A percentile compares a stretch with the other conserved stretches of the same genome.
phyloP scores from a whole-genome alignment of 2,797 vertebrate genomes.

The Hafferia zeledoni region DNA sequence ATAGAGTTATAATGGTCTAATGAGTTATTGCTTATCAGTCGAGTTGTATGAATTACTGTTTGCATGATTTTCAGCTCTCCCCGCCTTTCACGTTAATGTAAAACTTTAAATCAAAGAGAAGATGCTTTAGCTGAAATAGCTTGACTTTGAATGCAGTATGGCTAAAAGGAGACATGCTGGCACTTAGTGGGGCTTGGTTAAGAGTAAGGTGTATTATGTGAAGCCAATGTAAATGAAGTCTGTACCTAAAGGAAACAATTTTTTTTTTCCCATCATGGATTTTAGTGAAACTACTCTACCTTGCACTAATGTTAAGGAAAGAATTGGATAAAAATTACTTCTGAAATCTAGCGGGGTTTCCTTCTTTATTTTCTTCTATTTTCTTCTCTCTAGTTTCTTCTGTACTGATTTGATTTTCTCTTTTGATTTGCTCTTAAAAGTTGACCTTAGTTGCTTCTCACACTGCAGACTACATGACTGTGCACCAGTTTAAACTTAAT shows the following conservation, averaged over 20 bases:
- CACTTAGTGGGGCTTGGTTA: accelerated
- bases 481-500: neutral
- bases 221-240: neutral
- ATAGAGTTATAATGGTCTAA: slow-evolving; percentile 5
- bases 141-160: neutral
- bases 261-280: neutral
- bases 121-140: neutral
- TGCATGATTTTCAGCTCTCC: neutral
- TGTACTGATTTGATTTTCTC: neutral
- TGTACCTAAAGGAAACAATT: neutral
- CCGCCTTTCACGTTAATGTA: neutral
- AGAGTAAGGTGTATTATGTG: neutral
- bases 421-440: neutral
- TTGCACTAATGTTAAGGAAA: neutral
- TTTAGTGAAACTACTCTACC: neutral
- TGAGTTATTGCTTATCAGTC: neutral
- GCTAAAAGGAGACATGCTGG: neutral
- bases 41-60: neutral
- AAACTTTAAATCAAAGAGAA: neutral
- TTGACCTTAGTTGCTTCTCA: neutral
- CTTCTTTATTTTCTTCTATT: neutral
- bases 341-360: neutral
- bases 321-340: neutral
- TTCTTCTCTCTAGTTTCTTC: neutral
- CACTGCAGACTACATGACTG: neutral